Evolutionary conservation across 1,140 invertebrate species (phyloP), one percentile per base, ranked within the genome.

Genomic region (Druon quercuslanigerum): DNA sequence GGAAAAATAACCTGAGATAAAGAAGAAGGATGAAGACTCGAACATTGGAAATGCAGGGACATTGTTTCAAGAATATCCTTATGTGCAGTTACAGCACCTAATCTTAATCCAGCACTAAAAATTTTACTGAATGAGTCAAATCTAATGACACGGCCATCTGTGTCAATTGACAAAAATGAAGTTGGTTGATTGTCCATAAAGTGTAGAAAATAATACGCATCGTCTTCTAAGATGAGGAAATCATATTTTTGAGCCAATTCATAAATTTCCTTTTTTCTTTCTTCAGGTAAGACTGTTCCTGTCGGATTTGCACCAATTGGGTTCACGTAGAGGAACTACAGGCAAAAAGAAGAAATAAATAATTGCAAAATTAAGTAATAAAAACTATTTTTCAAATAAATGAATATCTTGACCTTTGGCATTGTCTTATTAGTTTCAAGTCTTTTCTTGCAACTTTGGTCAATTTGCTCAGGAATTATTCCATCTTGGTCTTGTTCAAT

Each of bases 41-140:
- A 91, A 40, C 89, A 89, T 74, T 93, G 92, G 60, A 93, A 87
- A 52, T 94, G 93, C 5, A 91, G 54, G n/a, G 83, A 74, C 5
- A 94, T 78, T 71, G 85, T 87, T 3, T 86, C 71, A 0, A 93
- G 79, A 2, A 94, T 54, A 1, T 82, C 74, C 74, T 88, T 89
- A 2, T 92, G 91, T 1, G 93, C 94, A 4, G 92, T 94, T 0
- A 94, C 89, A 60, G 91, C 90, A 2, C 94, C 94, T 1, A 94
- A 76, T 50, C 93, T 86, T 16, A 93, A 71, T 14, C 92, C 93
- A 3, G 92, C 90, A 77, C 91, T 94, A 3, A 95, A 81, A 33
- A 94, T 87, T 90, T 95, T 95, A 20, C 94, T 95, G 79, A 94
- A 94, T 0, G 94, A 94, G 82, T 95, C 94, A 78, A 93, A 90